phyloP scores from a whole-genome alignment of 2,888 invertebrate genomes.

The Pemphredon lugubris region DNA sequence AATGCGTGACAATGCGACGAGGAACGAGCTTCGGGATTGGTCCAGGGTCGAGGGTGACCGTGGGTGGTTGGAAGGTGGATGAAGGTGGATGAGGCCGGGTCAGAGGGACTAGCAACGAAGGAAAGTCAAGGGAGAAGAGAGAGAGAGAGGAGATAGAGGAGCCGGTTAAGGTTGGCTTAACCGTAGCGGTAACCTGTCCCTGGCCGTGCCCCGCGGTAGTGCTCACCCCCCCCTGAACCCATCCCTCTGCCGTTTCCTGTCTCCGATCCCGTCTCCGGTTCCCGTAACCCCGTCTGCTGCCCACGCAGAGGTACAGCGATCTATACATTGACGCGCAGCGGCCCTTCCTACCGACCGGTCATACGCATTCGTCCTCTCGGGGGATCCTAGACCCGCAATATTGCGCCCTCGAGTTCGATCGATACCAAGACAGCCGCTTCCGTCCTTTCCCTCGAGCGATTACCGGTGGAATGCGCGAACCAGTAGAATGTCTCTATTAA shows the following conservation, averaged over 20 bases:
- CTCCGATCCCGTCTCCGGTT: slow-evolving; percentile 13
- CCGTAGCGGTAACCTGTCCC: slow-evolving; percentile 52
- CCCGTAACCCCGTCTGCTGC: slow-evolving; percentile 1
- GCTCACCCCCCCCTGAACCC: slow-evolving; percentile 28
- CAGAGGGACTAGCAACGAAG: slow-evolving; percentile 11
- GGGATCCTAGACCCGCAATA: too few relatives aligned
- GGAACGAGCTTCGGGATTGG: slow-evolving; percentile 25
- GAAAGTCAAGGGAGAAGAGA: neutral
- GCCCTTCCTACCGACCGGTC: too few relatives aligned
- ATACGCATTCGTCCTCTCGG: too few relatives aligned
- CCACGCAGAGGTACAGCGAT: too few relatives aligned
- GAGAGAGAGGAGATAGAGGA: slow-evolving; percentile 3
- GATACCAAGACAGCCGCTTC: too few relatives aligned
- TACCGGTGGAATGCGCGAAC: too few relatives aligned
- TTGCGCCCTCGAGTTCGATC: too few relatives aligned
- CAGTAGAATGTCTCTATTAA: too few relatives aligned
- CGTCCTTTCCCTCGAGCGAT: too few relatives aligned
- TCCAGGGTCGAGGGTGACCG: slow-evolving; percentile 20
- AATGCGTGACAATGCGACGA: slow-evolving; percentile 35
- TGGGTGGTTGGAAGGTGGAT: too few relatives aligned
- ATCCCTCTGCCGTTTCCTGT: slow-evolving; percentile 30
- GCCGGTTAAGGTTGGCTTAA: slow-evolving; percentile 40
- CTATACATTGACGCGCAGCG: too few relatives aligned
- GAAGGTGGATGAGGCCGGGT: slow-evolving; percentile 16
- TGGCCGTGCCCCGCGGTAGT: slow-evolving; percentile 34